phyloP scores from a whole-genome alignment of 2,113 vertebrate species.

The Takifugu bimaculatus region DNA sequence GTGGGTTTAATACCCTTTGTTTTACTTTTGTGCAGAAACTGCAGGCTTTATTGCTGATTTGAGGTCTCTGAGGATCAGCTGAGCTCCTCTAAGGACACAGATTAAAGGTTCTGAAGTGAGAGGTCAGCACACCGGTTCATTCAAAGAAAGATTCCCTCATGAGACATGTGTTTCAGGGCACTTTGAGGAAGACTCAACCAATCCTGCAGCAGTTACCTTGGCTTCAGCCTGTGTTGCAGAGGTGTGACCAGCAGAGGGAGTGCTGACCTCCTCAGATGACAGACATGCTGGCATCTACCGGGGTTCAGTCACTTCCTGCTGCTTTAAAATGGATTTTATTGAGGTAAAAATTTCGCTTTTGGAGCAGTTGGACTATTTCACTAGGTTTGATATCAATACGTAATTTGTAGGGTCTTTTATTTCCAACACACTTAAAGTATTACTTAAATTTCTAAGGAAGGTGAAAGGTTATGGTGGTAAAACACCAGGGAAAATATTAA shows the following conservation, averaged over 20 bases:
- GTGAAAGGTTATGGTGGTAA: constrained; percentile 41
- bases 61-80: no score
- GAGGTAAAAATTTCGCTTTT: background rate
- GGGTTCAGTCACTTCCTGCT: background rate
- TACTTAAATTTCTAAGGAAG: constrained; percentile 34
- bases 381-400: constrained; percentile 10
- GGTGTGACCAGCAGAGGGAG: constrained; percentile 54
- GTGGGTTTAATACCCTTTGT: no score
- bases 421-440: constrained; percentile 17
- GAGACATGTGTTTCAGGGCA: no score
- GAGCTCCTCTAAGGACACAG: no score
- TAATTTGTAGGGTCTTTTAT: constrained; percentile 14
- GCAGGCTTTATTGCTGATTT: no score
- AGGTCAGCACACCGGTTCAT: no score
- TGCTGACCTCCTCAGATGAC: constrained; percentile 28
- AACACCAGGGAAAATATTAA: background rate
- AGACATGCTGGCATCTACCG: background rate
- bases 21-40: no score
- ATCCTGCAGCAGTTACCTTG: no score
- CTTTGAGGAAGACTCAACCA: no score
- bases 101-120: no score
- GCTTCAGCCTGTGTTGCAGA: constrained; percentile 12
- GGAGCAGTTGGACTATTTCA: background rate
- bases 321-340: background rate
- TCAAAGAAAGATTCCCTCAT: no score